Evolutionary conservation across 1,140 invertebrate genomes (phyloP).

Genomic region (Drosophila parabipectinata): DNA sequence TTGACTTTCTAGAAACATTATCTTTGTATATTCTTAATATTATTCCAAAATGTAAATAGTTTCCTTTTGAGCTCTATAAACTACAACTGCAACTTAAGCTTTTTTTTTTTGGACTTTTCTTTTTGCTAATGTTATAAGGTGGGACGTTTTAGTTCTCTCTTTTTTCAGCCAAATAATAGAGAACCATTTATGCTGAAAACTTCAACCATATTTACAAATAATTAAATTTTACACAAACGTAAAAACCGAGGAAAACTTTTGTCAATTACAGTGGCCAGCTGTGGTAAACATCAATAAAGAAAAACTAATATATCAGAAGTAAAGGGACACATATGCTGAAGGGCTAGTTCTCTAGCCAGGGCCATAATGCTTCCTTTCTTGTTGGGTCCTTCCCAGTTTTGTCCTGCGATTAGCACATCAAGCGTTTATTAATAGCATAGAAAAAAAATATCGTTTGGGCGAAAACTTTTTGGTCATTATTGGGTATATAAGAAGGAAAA

Average conservation of each 20-base stretch:
- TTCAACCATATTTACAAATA: constrained; percentile 16
- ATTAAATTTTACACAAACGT: constrained; percentile 57
- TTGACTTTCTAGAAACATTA: background rate
- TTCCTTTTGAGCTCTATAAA: no score
- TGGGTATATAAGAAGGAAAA: constrained; percentile 29
- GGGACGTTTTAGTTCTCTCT: no score
- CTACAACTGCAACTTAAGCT: no score
- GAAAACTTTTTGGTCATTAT: constrained; percentile 66
- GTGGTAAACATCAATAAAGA: constrained; percentile 74
- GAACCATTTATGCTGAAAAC: background rate
- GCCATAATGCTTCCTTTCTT: background rate
- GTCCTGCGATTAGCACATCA: constrained; percentile 70
- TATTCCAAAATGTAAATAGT: no score
- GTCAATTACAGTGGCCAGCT: constrained; percentile 60
- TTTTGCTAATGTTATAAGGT: no score
- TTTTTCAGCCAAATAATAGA: no score
- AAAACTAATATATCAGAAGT: constrained; percentile 69
- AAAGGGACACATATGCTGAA: constrained; percentile 47
- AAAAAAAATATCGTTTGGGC: constrained; percentile 28
- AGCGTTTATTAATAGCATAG: constrained; percentile 73
- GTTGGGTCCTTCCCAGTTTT: constrained; percentile 31
- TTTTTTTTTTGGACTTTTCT: no score
- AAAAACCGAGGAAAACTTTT: constrained; percentile 58
- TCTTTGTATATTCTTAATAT: no score
- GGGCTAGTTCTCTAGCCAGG: constrained; percentile 16